Base-by-base conservation (phyloP, 2,888 invertebrate species). In the Entomobrya proxima region DNA sequence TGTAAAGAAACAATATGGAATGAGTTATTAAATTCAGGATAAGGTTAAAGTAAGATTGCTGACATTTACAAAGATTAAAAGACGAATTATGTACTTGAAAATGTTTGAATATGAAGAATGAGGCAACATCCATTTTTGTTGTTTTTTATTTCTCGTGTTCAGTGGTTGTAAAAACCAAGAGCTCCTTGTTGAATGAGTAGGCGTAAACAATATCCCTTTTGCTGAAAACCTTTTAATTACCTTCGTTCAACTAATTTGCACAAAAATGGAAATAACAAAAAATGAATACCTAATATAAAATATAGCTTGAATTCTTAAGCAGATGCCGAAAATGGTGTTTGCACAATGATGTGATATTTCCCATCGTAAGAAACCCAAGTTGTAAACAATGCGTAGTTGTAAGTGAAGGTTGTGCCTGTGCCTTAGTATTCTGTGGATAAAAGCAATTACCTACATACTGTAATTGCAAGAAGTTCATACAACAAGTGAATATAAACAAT, bases 301-400 rank as follows among this genome's bases (percentile, higher is more conserved):
- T 32, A 27, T 18, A 37, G 69, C 37, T 50, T 67, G 67, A 64
- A 44, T 50, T 7, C 35, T 67, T 79, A 79, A 69, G 37, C 47
- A 69, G 50, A 61, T 79, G 69, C 79, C 67, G 52, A 79, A 69
- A 79, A 69, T 69, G 79, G 79, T 52, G 79, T 67, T 67, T 50
- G 47, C 77, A 30, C 64, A 78, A 47, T 64, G 47, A 76, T 78
- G 52, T 4, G 52, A 52, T 18, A 52, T 2, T 52, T 52, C 52
- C 52, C 52, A 52, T 52, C 21, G 52, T 21, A 52, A 11, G 21
- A 6, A 21, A 21, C n/a, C n/a, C n/a, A n/a, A n/a, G n/a, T n/a
- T 52, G 52, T 21, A 52, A 21, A 4, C 21, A 1, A 52, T n/a
- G n/a, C n/a, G n/a, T n/a, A n/a, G n/a, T n/a, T n/a, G n/a, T n/a